phyloP scores from a whole-genome alignment of 2,797 vertebrate genomes.

The Phrynocephalus guinanensis region DNA sequence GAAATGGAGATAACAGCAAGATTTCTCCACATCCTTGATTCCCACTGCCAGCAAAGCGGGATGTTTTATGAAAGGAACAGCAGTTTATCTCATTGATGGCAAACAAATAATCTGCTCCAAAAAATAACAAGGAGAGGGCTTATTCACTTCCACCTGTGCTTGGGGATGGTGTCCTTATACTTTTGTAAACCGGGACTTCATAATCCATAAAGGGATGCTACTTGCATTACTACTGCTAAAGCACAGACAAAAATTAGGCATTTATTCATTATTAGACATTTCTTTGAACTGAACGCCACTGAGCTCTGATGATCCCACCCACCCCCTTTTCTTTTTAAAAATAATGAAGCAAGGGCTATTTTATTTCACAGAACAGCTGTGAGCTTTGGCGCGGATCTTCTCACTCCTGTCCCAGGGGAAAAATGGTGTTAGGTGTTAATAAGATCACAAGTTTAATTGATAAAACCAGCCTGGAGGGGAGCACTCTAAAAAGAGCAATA shows the following conservation, averaged over 20 bases:
- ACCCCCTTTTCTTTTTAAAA: constrained; percentile 32
- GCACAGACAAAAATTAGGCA: constrained; percentile 15
- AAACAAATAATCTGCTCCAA: not conserved
- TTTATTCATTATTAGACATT: constrained; percentile 34
- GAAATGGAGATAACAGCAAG: too few relatives aligned
- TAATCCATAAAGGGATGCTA: not conserved
- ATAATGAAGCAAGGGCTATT: constrained; percentile 26
- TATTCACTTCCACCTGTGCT: not conserved
- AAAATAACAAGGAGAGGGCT: not conserved
- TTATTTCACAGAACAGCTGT: constrained; percentile 64
- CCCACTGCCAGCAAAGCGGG: not conserved
- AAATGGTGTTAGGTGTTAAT: constrained; percentile 68
- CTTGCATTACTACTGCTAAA: not conserved
- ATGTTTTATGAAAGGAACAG: not conserved
- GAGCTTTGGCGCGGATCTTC: constrained; percentile 66
- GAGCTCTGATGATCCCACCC: not conserved
- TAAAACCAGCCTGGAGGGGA: constrained; percentile 62
- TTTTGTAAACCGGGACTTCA: not conserved
- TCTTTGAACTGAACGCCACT: constrained; percentile 37
- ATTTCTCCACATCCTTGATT: too few relatives aligned
- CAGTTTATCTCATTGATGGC: constrained; percentile 2
- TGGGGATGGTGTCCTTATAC: not conserved
- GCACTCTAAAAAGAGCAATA: constrained; percentile 9
- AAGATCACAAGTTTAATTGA: constrained; percentile 74
- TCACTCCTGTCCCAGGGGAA: constrained; percentile 45